Evolutionary conservation across 2,113 vertebrate genomes (phyloP), one percentile per base, ranked within the genome.

Genomic region (Lophius piscatorius): DNA sequence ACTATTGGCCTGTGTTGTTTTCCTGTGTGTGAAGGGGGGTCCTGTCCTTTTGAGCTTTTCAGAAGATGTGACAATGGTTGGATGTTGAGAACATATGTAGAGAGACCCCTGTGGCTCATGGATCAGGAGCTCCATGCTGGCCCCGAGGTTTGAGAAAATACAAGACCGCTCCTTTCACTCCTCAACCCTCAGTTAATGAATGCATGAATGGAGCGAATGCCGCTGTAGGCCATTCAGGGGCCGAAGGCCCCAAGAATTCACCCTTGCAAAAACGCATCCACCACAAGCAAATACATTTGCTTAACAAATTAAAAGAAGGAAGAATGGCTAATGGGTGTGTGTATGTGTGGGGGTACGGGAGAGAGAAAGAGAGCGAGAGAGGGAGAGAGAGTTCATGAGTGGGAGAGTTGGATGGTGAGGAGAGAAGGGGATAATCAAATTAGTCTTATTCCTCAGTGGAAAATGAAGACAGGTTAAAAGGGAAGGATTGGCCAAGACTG

Each of bases 61-160:
- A 97, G 91, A 94, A 90, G 92, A 94, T 90, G 92, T 94, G 94
- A 98, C 96, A 98, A 98, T 95, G 88, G 95, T 86, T 92, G 93
- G 94, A 94, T 94, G 95, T 98, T 96, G 95, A 97, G 95, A 98
- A 98, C 94, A 97, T 97, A 96, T 97, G 95, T 96, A 97, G 94
- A 91, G 92, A 94, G 93, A 96, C 95, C 95, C 95, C 95, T 91
- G 92, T 82, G 92, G 95, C 92, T 95, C 94, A 92, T 91, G 93
- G 93, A 90, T 92, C 94, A 95, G 94, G 93, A 94, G 94, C 88
- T 94, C 83, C 91, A 93, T 92, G 94, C 94, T 93, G 94, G 92
- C 93, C 94, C 76, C 90, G 89, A 91, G 92, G 91, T 94, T 95
- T 93, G 92, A 93, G 91, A 95, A 94, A 87, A 85, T 92, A 93